phyloP scores from a whole-genome alignment of 2,797 vertebrate species.

The Carapus acus region DNA sequence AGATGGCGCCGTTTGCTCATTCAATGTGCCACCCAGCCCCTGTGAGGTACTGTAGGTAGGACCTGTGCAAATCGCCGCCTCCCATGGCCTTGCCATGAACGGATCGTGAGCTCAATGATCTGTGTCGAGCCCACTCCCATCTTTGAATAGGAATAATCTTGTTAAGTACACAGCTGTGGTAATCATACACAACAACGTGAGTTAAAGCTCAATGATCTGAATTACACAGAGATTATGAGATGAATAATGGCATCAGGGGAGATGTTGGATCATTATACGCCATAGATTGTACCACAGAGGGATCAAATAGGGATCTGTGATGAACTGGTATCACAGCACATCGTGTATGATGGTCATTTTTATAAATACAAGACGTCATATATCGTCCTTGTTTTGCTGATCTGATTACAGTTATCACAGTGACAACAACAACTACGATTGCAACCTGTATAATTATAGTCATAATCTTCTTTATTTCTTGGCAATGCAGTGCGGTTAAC shows the following conservation, averaged over 20 bases:
- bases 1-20: constrained; percentile 34
- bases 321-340: neutral
- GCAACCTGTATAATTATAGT: too few relatives aligned
- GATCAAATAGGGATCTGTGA: constrained; percentile 11
- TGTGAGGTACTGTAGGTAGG: too few relatives aligned
- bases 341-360: neutral
- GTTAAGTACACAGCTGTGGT: constrained; percentile 1
- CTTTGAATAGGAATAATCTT: neutral
- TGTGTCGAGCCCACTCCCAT: neutral
- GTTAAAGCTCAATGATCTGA: constrained; percentile 5
- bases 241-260: constrained; percentile 15
- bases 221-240: constrained; percentile 16
- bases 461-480: too few relatives aligned
- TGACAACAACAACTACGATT: too few relatives aligned
- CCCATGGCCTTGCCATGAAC: too few relatives aligned
- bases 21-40: neutral
- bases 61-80: too few relatives aligned
- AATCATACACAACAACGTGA: constrained; percentile 5
- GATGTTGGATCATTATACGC: constrained; percentile 1
- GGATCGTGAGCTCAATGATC: neutral
- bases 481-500: too few relatives aligned
- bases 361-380: neutral
- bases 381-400: too few relatives aligned
- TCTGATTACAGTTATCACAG: too few relatives aligned
- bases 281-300: neutral